Base-by-base conservation (phyloP, 2,888 invertebrate genomes). In the Mycogona germanica region DNA sequence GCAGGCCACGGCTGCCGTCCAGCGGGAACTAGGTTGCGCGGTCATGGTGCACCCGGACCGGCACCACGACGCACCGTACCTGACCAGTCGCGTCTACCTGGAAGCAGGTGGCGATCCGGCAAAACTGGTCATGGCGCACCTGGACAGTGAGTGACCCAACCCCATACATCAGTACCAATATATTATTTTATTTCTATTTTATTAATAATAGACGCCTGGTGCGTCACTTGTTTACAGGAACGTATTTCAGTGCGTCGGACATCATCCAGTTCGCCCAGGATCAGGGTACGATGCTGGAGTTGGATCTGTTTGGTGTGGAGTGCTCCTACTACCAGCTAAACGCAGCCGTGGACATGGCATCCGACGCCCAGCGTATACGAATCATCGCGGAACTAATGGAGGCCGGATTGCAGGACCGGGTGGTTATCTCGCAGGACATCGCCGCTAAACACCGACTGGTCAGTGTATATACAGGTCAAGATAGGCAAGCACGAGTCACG, bases 381-480 rank as follows among this genome's bases (percentile, higher is more conserved):
- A 75, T 74, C 63, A 70, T 88, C 0, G 69, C 74, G 35, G 63
- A 71, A 35, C 68, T 88, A 3, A 71, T 79, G 1, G 72, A 77
- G 0, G 79, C 81, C 25, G 81, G 82, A 0, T 76, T 74, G 55
- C 72, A 73, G 6, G 76, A 83, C 50, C 74, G 72, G 55, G 68
- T 87, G 29, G 71, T 85, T 1, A 75, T 88, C 68, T 81, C 85
- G 0, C 88, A 88, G 61, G 88, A 88, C 63, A 80, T 88, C 58
- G 87, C 88, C 64, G 87, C 87, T 0, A 86, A 86, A 65, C 87
- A 87, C 68, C 74, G 87, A 68, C 69, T 88, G 76, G 86, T 87
- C 60, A 61, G 65, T 61, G 7, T n/a, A n/a, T n/a, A n/a, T n/a
- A n/a, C n/a, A n/a, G n/a, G n/a, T n/a, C n/a, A n/a, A 9, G 7